These are phyloP conservation scores for Sturnus vulgaris DNA, from an alignment of 2,113 vertebrate species.

Conservation along the genomic window DNA sequence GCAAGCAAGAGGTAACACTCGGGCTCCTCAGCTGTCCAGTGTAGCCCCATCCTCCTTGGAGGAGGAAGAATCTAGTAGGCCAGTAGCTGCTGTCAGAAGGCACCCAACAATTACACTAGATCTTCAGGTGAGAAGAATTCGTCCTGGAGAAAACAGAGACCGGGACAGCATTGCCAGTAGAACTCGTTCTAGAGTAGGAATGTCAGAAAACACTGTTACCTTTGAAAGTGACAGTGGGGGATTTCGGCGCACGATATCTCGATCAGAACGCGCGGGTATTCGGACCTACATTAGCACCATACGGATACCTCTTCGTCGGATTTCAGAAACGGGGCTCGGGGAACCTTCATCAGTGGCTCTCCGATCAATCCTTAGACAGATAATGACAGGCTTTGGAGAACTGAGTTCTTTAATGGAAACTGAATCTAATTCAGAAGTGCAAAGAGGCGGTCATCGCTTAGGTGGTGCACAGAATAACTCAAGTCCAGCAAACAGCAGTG, in stretches of 20 bases:
- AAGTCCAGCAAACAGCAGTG: neutral
- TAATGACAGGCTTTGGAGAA: constrained; percentile 93
- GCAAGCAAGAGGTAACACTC: neutral
- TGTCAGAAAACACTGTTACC: constrained; percentile 86
- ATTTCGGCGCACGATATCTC: constrained; percentile 88
- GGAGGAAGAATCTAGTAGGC: constrained; percentile 75
- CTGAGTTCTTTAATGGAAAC: constrained; percentile 92
- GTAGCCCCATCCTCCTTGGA: constrained; percentile 71
- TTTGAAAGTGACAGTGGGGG: constrained; percentile 91
- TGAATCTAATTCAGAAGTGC: constrained; percentile 81
- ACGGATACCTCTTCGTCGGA: constrained; percentile 86
- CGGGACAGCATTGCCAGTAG: constrained; percentile 89
- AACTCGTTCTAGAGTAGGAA: constrained; percentile 86
- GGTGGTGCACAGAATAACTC: neutral
- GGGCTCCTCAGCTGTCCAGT: constrained; percentile 52
- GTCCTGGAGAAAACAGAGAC: constrained; percentile 88
- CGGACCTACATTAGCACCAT: constrained; percentile 92
- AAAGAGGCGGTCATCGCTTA: constrained; percentile 36
- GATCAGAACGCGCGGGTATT: constrained; percentile 85
- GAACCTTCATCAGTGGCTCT: constrained; percentile 89
- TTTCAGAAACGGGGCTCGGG: constrained; percentile 85
- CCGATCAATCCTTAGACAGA: constrained; percentile 89
- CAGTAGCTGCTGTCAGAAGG: constrained; percentile 72
- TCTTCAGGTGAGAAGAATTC: constrained; percentile 90
- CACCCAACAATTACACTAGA: constrained; percentile 92